These are phyloP conservation scores for Antedon bifida DNA, from an alignment of 35 echinoderm and acorn worm species.

Conservation along the genomic window DNA sequence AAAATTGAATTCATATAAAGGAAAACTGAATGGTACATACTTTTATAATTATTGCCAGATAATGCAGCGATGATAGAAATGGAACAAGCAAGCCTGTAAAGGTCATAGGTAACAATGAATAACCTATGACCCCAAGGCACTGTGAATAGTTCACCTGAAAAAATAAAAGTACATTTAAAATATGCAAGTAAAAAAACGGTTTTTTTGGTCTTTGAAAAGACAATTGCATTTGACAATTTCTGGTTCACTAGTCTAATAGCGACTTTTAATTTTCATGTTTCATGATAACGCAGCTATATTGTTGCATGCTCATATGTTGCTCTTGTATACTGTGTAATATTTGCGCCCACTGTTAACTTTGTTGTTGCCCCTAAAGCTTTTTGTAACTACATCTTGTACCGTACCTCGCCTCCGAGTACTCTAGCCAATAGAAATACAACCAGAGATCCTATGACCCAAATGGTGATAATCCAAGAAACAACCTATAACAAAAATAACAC, in stretches of 20 bases:
- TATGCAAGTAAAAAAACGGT: background rate
- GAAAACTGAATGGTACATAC: constrained; percentile 28
- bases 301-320: too few species aligned
- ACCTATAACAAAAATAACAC: constrained; percentile 31
- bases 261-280: too few species aligned
- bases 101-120: constrained; percentile 78
- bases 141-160: constrained; percentile 92
- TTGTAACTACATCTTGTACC: too few species aligned
- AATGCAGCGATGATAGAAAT: constrained; percentile 31
- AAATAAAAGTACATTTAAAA: constrained; percentile 9
- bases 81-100: constrained; percentile 53
- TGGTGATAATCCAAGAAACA: constrained; percentile 94
- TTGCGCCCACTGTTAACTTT: too few species aligned
- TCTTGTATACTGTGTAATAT: too few species aligned
- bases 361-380: too few species aligned
- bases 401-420: constrained; percentile 88
- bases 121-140: constrained; percentile 95
- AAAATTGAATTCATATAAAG: too few species aligned
- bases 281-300: too few species aligned
- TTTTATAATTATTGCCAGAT: constrained; percentile 60
- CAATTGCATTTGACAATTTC: too few species aligned
- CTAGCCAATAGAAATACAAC: constrained; percentile 74
- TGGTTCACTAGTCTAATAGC: too few species aligned
- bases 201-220: background rate
- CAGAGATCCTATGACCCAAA: constrained; percentile 87